phyloP scores from a whole-genome alignment of 2,888 invertebrate genomes.

The Spilosoma lubricipeda region DNA sequence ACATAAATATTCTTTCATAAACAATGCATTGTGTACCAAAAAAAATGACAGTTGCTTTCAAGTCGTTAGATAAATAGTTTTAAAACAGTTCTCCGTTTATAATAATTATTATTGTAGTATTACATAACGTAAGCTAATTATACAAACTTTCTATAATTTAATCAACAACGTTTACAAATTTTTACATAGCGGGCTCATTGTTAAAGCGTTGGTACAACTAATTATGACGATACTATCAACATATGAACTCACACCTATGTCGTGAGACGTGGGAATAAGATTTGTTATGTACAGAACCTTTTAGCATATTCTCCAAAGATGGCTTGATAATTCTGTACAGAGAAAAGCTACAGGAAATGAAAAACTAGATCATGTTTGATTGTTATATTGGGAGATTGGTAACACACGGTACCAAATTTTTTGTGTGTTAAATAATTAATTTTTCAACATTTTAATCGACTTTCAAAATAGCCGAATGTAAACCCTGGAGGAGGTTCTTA shows the following conservation, averaged over 20 bases:
- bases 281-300: constrained; percentile 41
- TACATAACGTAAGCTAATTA: constrained; percentile 13
- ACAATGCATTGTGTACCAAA: constrained; percentile 4
- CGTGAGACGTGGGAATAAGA: constrained; percentile 42
- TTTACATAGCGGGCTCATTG: constrained; percentile 35
- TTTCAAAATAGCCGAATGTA: too few relatives aligned
- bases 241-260: constrained; percentile 50
- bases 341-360: neutral
- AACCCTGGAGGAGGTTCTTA: too few relatives aligned
- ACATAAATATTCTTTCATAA: neutral
- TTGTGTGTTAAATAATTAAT: neutral
- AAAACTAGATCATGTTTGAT: neutral
- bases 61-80: constrained; percentile 5
- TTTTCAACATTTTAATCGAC: neutral
- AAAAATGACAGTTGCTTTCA: constrained; percentile 3
- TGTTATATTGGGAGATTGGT: neutral
- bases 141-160: constrained; percentile 30
- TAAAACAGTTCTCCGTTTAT: neutral
- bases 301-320: constrained; percentile 33
- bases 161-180: constrained; percentile 33
- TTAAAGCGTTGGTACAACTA: constrained; percentile 36
- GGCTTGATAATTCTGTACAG: constrained; percentile 5
- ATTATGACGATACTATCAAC: constrained; percentile 44
- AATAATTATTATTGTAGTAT: neutral
- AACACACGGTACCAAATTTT: neutral